Base-by-base conservation (phyloP, 2,113 vertebrate genomes). In the Alces alces region DNA sequence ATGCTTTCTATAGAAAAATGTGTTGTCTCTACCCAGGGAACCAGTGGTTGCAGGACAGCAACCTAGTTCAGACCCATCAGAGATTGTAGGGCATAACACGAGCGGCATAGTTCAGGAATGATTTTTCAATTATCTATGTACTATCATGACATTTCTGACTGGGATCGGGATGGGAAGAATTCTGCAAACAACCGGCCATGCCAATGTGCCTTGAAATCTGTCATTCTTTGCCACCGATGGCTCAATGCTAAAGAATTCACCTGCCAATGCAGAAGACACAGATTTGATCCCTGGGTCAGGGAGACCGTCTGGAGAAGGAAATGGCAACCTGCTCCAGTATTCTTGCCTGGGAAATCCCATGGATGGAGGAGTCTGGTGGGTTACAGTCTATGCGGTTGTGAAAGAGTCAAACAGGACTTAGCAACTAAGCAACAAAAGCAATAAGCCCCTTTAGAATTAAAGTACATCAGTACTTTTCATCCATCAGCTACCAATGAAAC, bases 151-250 rank as follows among this genome's bases (percentile, higher is more conserved):
- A 27, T 47, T 95, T 97, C 82, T 78, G 57, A 1, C 50, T 86
- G 91, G 5, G 13, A 73, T 50, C 70, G 36, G n/a, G 1, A 61
- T 60, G 0, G 0, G 10, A 33, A 97, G 84, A 97, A 96, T 95
- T 39, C 13, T 45, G 3, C 16, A 27, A 7, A 80, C 50, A 64
- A 25, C 6, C 6, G 5, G 16, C 28, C 33, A 2, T 12, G 30
- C 19, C 19, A 21, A 1, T 1, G 0, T 2, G 4, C 5, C 45
- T 89, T 10, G 14, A 28, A 50, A 55, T 6, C 21, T 2, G 1
- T 60, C 13, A 0, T 39, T 73, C 76, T 78, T 78, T 7, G 14
- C 39, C 70, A 39, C 70, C 6, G 13, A 27, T 43, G 23, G 70
- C 23, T 39, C n/a, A 6, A 5, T 39, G 66, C 19, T 73, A 73